Evolutionary conservation across 2,888 invertebrate genomes (phyloP).

Genomic region (Agonopterix subpropinquella): DNA sequence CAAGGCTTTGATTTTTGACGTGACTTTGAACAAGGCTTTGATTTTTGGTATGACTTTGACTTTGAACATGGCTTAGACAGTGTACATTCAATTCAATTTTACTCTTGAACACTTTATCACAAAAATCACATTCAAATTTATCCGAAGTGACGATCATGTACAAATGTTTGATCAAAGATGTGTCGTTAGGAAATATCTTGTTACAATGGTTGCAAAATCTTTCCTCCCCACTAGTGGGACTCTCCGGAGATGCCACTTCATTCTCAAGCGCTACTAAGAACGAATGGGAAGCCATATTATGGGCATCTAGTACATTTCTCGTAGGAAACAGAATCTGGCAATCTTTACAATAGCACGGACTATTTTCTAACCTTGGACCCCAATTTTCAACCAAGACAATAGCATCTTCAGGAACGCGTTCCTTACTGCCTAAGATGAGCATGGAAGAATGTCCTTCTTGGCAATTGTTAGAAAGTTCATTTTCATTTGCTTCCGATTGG

Average conservation of each 20-base stretch:
- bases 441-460: constrained; percentile 7
- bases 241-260: neutral
- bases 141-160: constrained; percentile 31
- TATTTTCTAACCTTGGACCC: constrained; percentile 19
- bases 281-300: constrained; percentile 40
- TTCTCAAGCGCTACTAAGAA: constrained; percentile 26
- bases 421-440: neutral
- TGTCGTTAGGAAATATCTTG: constrained; percentile 26
- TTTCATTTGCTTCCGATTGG: constrained; percentile 17
- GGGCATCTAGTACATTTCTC: constrained; percentile 34
- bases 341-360: constrained; percentile 27
- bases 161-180: constrained; percentile 33
- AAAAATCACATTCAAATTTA: constrained; percentile 6
- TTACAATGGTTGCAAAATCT: constrained; percentile 40
- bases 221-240: neutral
- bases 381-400: constrained; percentile 33
- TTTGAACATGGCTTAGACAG: neutral
- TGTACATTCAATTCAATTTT: constrained; percentile 2
- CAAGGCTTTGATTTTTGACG: neutral
- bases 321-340: constrained; percentile 42
- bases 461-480: neutral
- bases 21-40: neutral
- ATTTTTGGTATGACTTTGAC: neutral
- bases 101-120: constrained; percentile 1
- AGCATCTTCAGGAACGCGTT: neutral